phyloP scores from a whole-genome alignment of 1,140 invertebrate species.

The Ips typographus region DNA sequence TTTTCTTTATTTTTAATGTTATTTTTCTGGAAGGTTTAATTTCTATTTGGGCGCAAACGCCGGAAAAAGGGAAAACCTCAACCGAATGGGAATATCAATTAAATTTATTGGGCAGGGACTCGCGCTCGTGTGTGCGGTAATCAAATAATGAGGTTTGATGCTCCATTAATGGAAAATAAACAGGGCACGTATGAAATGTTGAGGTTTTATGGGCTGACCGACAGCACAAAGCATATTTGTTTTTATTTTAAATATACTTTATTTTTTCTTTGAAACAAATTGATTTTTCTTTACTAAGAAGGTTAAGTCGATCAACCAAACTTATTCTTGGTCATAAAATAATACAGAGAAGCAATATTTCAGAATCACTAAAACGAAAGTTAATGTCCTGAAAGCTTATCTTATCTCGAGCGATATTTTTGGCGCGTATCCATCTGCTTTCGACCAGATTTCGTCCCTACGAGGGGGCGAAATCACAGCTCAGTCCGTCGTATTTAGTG shows the following conservation, averaged over 20 bases:
- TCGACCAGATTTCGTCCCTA: conserved; percentile 18
- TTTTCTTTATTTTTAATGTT: conserved; percentile 27
- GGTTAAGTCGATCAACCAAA: too few relatives aligned
- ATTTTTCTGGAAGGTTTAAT: conserved; percentile 9
- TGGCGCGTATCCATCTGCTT: conserved; percentile 30
- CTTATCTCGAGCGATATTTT: conserved; percentile 31
- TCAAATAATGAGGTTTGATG: conserved; percentile 15
- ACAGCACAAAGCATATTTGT: not conserved
- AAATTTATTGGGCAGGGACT: conserved; percentile 5
- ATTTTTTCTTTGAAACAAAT: too few relatives aligned
- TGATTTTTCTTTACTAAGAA: too few relatives aligned
- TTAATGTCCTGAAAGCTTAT: conserved; percentile 25
- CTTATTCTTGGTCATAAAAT: conserved; percentile 14
- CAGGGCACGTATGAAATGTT: not conserved
- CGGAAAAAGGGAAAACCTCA: conserved; percentile 19
- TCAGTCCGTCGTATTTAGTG: conserved; percentile 22
- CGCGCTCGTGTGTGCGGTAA: not conserved
- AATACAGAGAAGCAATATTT: conserved; percentile 19
- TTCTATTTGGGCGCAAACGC: conserved; percentile 14
- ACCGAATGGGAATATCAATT: conserved; percentile 7
- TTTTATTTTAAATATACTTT: not conserved
- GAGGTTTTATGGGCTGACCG: not conserved
- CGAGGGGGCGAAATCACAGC: conserved; percentile 23
- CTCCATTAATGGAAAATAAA: conserved; percentile 17
- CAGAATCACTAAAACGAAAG: conserved; percentile 28